Evolutionary conservation across 1,140 invertebrate species (phyloP), one percentile per base, ranked within the genome.

Genomic region (Kradibia gibbosae): DNA sequence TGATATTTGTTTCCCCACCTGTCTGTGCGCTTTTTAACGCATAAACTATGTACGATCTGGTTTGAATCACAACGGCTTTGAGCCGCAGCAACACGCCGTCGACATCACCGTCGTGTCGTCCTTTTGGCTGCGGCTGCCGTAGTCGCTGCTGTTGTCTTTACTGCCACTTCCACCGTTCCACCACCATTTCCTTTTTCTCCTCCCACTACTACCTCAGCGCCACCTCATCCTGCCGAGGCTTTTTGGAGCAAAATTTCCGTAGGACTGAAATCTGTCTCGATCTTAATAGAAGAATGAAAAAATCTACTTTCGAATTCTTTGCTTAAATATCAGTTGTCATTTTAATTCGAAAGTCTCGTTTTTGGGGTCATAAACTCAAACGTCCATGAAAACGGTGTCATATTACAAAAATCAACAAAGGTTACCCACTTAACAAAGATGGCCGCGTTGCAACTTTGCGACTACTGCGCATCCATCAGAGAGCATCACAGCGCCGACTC

Each of bases 351-450:
- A 15, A n/a, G 7, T 39, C 20, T 39, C 34, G 62, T 67, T 36
- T 67, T 22, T 36, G 17, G 7, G 34, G 34, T 48, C 25, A 11
- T 83, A 87, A 84, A 83, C 80, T 84, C 83, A 84, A 83, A 31
- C 34, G 22, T 65, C 39, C 57, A 85, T 36, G 57, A 62, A 67
- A 88, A 89, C 88, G 86, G 89, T 89, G 89, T 91, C 90, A 91
- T 89, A 91, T 91, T 91, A 90, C 89, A 90, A 88, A 90, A 90
- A 90, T 91, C 89, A 91, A 90, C 89, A 90, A 90, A 91, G 88
- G 88, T 90, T 90, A 91, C 88, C 87, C 86, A 90, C 89, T 90
- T 90, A 85, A 90, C 88, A 89, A 90, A 91, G 88, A 91, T 90
- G 90, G 90, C 89, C 87, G 88, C 80, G 80, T 82, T 83, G 81